phyloP scores from a whole-genome alignment of 2,797 vertebrate genomes.

The Betta splendens region DNA sequence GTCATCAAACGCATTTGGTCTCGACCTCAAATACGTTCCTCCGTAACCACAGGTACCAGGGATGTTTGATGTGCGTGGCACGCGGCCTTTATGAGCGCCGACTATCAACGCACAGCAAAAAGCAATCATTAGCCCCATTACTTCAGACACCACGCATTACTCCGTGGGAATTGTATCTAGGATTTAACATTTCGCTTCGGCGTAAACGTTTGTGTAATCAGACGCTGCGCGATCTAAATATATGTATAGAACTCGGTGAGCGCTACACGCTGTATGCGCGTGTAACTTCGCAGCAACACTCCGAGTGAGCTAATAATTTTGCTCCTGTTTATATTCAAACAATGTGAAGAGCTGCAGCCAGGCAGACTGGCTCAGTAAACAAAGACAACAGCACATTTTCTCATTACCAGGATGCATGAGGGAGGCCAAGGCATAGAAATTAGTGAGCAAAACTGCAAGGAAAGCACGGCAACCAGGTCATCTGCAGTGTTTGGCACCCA shows the following conservation, averaged over 20 bases:
- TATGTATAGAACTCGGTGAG: constrained; percentile 31
- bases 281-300: constrained; percentile 66
- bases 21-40: constrained; percentile 30
- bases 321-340: constrained; percentile 78
- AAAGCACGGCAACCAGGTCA: constrained; percentile 78
- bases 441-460: constrained; percentile 78
- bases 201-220: constrained; percentile 24
- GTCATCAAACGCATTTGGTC: constrained; percentile 23
- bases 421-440: constrained; percentile 77
- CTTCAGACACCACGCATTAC: constrained; percentile 21
- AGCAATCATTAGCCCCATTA: constrained; percentile 35
- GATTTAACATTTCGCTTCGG: constrained; percentile 23
- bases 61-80: constrained; percentile 25
- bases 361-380: constrained; percentile 75
- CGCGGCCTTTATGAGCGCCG: constrained; percentile 32
- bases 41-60: constrained; percentile 8
- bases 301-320: constrained; percentile 72
- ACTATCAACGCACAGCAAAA: constrained; percentile 43
- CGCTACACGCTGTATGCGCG: constrained; percentile 41
- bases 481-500: constrained; percentile 70
- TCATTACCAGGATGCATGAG: constrained; percentile 77
- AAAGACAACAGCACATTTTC: constrained; percentile 79
- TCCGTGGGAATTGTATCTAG: constrained; percentile 6
- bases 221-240: constrained; percentile 17
- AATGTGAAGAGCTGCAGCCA: constrained; percentile 75